Evolutionary conservation across 2,797 vertebrate species (phyloP).

Genomic region (Luscinia luscinia): DNA sequence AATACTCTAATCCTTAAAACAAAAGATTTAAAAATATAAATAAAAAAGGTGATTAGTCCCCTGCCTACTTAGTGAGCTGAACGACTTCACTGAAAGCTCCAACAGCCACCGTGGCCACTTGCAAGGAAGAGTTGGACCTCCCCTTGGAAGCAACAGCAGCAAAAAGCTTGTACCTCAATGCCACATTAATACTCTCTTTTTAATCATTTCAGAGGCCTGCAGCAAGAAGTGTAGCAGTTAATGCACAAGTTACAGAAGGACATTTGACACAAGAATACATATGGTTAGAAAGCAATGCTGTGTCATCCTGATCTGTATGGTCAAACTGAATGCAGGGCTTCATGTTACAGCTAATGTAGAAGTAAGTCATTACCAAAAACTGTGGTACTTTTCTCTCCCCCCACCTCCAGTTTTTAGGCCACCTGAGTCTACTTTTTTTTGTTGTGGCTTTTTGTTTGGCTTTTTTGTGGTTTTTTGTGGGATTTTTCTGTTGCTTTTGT

Average conservation of each 20-base stretch:
- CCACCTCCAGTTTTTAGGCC: not conserved
- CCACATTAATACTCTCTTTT: not conserved
- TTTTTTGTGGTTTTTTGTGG: no score
- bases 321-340: not conserved
- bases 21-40: not conserved
- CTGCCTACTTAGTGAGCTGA: not conserved
- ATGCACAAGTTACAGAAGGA: not conserved
- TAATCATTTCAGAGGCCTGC: not conserved
- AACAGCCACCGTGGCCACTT: not conserved
- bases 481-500: no score
- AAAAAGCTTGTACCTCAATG: not conserved
- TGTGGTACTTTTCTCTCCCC: not conserved
- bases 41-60: not conserved
- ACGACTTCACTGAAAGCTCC: not conserved
- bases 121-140: not conserved
- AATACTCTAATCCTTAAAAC: not conserved
- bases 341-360: not conserved
- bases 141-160: not conserved
- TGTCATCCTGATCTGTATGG: not conserved
- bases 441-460: no score
- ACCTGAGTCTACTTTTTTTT: fast-evolving
- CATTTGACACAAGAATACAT: not conserved
- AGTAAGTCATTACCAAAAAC: not conserved
- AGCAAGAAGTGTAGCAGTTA: not conserved
- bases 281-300: not conserved